These are phyloP conservation scores for Atherix ibis DNA, from an alignment of 2,888 invertebrate genomes.

Conservation along the genomic window DNA sequence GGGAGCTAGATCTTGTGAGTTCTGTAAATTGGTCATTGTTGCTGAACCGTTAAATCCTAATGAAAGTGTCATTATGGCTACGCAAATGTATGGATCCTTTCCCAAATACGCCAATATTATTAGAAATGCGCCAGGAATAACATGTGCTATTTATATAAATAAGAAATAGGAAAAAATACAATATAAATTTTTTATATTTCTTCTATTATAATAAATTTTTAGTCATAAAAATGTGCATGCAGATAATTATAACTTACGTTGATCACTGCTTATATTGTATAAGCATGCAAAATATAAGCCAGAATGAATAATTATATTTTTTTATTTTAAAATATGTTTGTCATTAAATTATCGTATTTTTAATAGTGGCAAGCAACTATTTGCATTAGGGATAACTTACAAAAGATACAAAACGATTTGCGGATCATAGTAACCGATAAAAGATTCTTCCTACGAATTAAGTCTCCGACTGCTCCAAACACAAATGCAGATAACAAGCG, in stretches of 20 bases:
- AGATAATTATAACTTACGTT: too few relatives aligned
- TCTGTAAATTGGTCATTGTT: slow-evolving; percentile 43
- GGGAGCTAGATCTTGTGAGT: slow-evolving; percentile 55
- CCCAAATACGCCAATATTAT: slow-evolving; percentile 42
- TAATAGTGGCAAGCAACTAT: too few relatives aligned
- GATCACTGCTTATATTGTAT: too few relatives aligned
- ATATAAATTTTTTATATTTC: too few relatives aligned
- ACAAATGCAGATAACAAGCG: slow-evolving; percentile 50
- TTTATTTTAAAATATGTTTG: too few relatives aligned
- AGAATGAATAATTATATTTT: too few relatives aligned
- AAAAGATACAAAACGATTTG: slow-evolving; percentile 49
- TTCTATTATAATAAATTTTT: too few relatives aligned
- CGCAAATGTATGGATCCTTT: slow-evolving; percentile 44
- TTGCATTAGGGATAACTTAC: too few relatives aligned
- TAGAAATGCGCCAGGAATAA: slow-evolving; percentile 41
- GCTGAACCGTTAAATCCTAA: slow-evolving; percentile 50
- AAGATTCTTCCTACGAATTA: slow-evolving; percentile 35
- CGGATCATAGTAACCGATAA: slow-evolving; percentile 41
- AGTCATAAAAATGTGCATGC: too few relatives aligned
- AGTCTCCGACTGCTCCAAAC: slow-evolving; percentile 55
- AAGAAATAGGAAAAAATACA: too few relatives aligned
- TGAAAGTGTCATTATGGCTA: slow-evolving; percentile 49
- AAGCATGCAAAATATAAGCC: too few relatives aligned
- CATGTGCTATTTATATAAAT: slow-evolving; percentile 36
- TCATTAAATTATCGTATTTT: too few relatives aligned